Conservation (phyloP, 2,797 vertebrate species). For the Rhyacichthys aspro region DNA sequence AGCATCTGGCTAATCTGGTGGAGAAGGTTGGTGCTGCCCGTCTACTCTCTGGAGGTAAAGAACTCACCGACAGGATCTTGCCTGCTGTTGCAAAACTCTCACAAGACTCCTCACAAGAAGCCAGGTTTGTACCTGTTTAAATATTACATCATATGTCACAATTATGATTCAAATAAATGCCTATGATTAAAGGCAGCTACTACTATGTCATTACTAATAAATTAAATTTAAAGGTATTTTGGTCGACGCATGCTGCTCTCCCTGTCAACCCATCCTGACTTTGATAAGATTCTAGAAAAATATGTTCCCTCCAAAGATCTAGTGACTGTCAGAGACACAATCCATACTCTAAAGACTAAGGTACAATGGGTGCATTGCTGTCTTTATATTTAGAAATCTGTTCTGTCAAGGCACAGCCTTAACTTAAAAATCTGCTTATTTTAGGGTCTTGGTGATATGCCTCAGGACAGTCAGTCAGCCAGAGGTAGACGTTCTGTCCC, state of each 20-base stretch:
- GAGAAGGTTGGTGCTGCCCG: slow-evolving; percentile 85
- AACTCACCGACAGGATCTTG: slow-evolving; percentile 84
- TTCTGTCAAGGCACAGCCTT: slow-evolving; percentile 12
- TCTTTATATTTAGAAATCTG: slow-evolving; percentile 2
- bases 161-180: not conserved
- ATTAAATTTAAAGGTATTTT: slow-evolving; percentile 82
- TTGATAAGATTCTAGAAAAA: slow-evolving; percentile 90
- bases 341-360: slow-evolving; percentile 88
- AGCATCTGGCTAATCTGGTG: slow-evolving; percentile 84
- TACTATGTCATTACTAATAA: not conserved
- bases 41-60: slow-evolving; percentile 83
- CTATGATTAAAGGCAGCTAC: not conserved
- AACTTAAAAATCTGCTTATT: slow-evolving; percentile 21
- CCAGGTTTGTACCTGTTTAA: slow-evolving; percentile 78
- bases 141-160: too few relatives aligned
- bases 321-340: slow-evolving; percentile 84
- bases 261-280: slow-evolving; percentile 87
- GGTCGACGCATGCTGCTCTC: slow-evolving; percentile 90
- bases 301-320: slow-evolving; percentile 87
- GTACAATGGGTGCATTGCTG: slow-evolving; percentile 59
- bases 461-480: slow-evolving; percentile 86
- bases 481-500: slow-evolving; percentile 87
- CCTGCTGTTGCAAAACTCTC: slow-evolving; percentile 85
- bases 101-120: slow-evolving; percentile 91
- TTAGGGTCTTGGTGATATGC: slow-evolving; percentile 91